Evolutionary conservation across 2,113 vertebrate genomes (phyloP).

Genomic region (Podarcis cretensis): DNA sequence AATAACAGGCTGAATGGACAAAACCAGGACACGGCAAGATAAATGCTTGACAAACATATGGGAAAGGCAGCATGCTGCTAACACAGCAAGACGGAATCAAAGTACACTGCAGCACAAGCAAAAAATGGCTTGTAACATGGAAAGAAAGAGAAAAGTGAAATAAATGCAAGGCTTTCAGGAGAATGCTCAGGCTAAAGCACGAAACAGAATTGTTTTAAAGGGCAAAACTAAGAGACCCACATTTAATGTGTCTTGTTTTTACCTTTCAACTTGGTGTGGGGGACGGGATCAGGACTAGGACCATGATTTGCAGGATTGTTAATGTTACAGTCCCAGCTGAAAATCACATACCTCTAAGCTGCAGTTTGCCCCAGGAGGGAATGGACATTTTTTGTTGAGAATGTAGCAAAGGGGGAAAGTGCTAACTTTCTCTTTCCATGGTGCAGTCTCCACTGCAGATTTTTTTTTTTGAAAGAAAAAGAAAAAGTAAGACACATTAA

Average conservation of each 20-base stretch:
- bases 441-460: neutral
- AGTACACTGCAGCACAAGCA: constrained; percentile 31
- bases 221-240: neutral
- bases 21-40: constrained; percentile 29
- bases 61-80: neutral
- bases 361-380: neutral
- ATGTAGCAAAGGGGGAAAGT: neutral
- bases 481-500: neutral
- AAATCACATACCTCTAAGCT: neutral
- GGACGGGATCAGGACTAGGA: neutral
- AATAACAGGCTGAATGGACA: constrained; percentile 40
- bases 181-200: neutral
- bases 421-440: neutral
- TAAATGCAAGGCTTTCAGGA: constrained; percentile 8
- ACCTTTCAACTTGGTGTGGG: neutral
- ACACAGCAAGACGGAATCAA: constrained; percentile 28
- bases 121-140: neutral
- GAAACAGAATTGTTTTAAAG: neutral
- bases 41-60: constrained; percentile 6
- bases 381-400: neutral
- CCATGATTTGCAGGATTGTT: neutral
- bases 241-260: neutral
- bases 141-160: neutral
- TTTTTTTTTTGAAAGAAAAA: neutral
- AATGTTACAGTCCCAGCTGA: neutral